Evolutionary conservation across 2,888 invertebrate species (phyloP).

Genomic region (Synanthedon tipuliformis): DNA sequence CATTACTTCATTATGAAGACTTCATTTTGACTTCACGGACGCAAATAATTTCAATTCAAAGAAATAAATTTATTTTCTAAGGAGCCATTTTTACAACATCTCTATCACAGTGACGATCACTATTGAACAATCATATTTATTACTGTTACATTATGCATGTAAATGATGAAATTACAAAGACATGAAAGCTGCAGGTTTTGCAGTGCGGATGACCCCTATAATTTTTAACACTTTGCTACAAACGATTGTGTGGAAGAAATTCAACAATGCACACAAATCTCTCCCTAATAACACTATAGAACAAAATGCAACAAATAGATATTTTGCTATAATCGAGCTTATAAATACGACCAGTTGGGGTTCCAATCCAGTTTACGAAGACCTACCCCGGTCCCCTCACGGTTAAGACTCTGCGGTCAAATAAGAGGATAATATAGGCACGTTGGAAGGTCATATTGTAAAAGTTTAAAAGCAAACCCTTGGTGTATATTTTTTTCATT

Average conservation of each 20-base stretch:
- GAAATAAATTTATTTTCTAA: no score
- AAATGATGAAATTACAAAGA: constrained; percentile 1
- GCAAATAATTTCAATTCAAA: no score
- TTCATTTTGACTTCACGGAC: no score
- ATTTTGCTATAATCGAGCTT: constrained; percentile 26
- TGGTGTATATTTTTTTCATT: constrained; percentile 27
- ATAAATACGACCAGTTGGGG: constrained; percentile 17
- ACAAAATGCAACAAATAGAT: constrained; percentile 32
- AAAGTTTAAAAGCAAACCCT: constrained; percentile 7
- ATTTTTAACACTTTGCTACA: constrained; percentile 9
- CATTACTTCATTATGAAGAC: no score
- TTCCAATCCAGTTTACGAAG: constrained; percentile 11
- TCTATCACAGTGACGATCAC: no score
- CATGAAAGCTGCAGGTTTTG: background rate
- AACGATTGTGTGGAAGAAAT: constrained; percentile 22
- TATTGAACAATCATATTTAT: no score
- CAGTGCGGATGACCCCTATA: constrained; percentile 6
- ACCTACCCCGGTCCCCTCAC: constrained; percentile 2
- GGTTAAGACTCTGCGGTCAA: background rate
- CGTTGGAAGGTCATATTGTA: constrained; percentile 1
- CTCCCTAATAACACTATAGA: constrained; percentile 22
- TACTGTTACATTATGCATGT: background rate
- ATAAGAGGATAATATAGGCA: background rate
- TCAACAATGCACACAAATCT: constrained; percentile 12
- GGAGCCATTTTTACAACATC: no score